These are phyloP conservation scores for Vultur gryphus DNA, from an alignment of 2,797 vertebrate species.

Conservation along the genomic window DNA sequence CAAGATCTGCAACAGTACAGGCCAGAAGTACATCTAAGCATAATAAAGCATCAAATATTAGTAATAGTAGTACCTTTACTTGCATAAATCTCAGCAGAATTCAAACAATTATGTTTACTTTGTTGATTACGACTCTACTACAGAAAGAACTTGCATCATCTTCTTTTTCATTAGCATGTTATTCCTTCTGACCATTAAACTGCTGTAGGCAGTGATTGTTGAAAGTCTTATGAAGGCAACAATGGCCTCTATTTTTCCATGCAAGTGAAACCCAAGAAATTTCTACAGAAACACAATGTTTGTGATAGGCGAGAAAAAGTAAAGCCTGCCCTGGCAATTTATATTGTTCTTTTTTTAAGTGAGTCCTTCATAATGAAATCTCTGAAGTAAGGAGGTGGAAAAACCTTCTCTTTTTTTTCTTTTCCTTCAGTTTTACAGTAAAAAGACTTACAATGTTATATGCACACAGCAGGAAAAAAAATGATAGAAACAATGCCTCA, in stretches of 20 bases:
- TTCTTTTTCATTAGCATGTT: neutral
- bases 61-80: neutral
- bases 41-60: neutral
- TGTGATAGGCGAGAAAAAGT: neutral
- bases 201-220: neutral
- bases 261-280: neutral
- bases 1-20: neutral
- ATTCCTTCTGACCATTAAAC: neutral
- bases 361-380: neutral
- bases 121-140: neutral
- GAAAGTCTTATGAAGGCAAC: neutral
- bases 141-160: neutral
- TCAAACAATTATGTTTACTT: neutral
- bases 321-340: neutral
- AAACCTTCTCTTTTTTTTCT: neutral
- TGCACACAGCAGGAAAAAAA: neutral
- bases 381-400: neutral
- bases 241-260: neutral
- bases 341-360: neutral
- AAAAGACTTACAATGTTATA: neutral
- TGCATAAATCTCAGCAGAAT: neutral
- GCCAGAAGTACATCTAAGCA: neutral
- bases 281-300: neutral
- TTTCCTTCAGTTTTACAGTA: neutral
- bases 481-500: neutral